A percentile compares a stretch with the other conserved stretches of the same genome.
Conservation (phyloP, 1,140 invertebrate species). For the Arctopsyche grandis region DNA sequence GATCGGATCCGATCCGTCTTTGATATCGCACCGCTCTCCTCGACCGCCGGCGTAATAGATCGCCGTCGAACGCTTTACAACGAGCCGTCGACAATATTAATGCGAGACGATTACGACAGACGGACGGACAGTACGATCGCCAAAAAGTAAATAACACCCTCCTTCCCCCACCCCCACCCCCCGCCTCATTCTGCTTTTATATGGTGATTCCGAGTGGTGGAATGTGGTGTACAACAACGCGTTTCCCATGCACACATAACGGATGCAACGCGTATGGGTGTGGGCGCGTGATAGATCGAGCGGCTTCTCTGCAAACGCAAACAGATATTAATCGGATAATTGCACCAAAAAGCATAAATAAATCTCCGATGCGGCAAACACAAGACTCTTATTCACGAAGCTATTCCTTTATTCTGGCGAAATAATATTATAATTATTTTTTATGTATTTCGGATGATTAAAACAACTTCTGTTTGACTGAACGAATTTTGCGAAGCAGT, state of each 20-base stretch:
- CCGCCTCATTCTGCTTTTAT: not conserved
- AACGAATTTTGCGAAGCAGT: no score
- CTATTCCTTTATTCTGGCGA: no score
- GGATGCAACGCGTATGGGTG: slow-evolving; percentile 20
- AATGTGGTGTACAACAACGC: slow-evolving; percentile 6
- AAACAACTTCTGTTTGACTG: no score
- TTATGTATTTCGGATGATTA: no score
- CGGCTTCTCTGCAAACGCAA: slow-evolving; percentile 35
- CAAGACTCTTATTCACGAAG: no score
- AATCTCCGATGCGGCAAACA: not conserved
- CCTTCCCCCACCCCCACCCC: no score
- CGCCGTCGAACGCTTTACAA: not conserved
- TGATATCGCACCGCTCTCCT: not conserved
- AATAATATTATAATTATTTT: no score
- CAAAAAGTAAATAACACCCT: slow-evolving; percentile 21
- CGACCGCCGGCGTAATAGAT: slow-evolving; percentile 14
- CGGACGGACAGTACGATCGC: not conserved
- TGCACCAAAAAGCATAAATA: not conserved
- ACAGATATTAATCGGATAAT: slow-evolving; percentile 42
- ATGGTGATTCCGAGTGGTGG: not conserved
- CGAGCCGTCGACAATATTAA: slow-evolving; percentile 29
- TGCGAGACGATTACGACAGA: slow-evolving; percentile 20
- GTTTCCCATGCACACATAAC: slow-evolving; percentile 27
- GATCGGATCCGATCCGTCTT: not conserved
- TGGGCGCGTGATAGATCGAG: slow-evolving; percentile 34